Evolutionary conservation across 2,888 invertebrate genomes (phyloP).

Genomic region (Drepanosiphum platanoidis): DNA sequence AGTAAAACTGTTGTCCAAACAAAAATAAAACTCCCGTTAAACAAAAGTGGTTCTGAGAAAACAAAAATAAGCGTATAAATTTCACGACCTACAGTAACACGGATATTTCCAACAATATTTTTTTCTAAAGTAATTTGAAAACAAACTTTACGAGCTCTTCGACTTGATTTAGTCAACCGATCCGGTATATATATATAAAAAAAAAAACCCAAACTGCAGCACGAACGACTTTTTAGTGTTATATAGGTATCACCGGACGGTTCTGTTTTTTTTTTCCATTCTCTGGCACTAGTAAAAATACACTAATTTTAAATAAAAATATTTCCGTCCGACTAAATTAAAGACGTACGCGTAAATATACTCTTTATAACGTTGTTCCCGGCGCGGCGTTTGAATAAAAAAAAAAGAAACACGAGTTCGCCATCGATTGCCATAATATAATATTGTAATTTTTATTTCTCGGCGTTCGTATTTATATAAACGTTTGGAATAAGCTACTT

Average conservation of each 20-base stretch:
- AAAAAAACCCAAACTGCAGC: too few relatives aligned
- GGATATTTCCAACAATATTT: neutral
- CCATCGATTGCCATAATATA: too few relatives aligned
- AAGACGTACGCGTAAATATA: too few relatives aligned
- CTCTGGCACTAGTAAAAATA: neutral
- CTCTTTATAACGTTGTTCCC: neutral
- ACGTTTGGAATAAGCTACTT: too few relatives aligned
- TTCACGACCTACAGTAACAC: slow-evolving; percentile 8
- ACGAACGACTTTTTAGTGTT: neutral
- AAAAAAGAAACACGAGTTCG: neutral
- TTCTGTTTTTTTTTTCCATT: neutral
- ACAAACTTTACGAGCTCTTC: slow-evolving; percentile 9
- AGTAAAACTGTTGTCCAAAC: slow-evolving; percentile 12
- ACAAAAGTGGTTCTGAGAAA: slow-evolving; percentile 21
- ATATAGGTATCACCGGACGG: neutral
- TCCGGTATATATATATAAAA: neutral
- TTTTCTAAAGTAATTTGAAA: slow-evolving; percentile 29
- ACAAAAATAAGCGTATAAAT: neutral
- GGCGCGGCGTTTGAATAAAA: neutral
- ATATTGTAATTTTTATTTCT: too few relatives aligned
- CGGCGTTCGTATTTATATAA: too few relatives aligned
- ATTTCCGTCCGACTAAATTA: too few relatives aligned
- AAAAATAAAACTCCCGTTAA: slow-evolving; percentile 39
- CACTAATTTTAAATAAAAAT: neutral
- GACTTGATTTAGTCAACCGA: slow-evolving; percentile 2